Conservation (phyloP, 2,797 vertebrate genomes). For the Florisuga fusca region DNA sequence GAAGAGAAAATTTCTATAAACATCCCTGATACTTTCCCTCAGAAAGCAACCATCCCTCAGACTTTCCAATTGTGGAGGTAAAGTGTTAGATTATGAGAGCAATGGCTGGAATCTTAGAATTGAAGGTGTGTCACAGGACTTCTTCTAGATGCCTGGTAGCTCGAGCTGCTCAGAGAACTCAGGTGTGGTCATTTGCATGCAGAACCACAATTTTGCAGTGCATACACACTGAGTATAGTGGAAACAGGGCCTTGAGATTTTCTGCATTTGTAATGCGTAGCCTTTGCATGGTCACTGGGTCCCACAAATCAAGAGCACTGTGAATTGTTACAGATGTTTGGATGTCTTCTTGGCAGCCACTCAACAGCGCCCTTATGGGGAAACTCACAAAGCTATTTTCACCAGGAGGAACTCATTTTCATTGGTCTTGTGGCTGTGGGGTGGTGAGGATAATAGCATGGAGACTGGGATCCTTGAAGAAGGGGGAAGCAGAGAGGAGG, state of each 20-base stretch:
- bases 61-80: background rate
- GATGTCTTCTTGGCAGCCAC: background rate
- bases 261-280: background rate
- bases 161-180: background rate
- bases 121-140: background rate
- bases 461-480: background rate
- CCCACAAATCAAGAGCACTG: background rate
- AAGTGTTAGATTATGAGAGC: background rate
- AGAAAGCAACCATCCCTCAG: background rate
- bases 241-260: background rate
- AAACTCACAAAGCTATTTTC: background rate
- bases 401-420: background rate
- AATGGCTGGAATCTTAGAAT: background rate
- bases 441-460: background rate
- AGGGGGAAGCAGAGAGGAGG: background rate
- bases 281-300: background rate
- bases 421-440: fast-evolving
- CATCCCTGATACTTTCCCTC: background rate
- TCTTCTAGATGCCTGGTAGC: background rate
- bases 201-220: background rate
- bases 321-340: background rate
- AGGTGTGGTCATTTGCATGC: too few relatives aligned
- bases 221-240: background rate
- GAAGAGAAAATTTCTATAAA: background rate
- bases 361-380: background rate